A percentile compares a stretch with the other conserved stretches of the same genome.
These are phyloP conservation scores for Antheraea yamamai DNA, from an alignment of 2,888 invertebrate species.

Conservation along the genomic window DNA sequence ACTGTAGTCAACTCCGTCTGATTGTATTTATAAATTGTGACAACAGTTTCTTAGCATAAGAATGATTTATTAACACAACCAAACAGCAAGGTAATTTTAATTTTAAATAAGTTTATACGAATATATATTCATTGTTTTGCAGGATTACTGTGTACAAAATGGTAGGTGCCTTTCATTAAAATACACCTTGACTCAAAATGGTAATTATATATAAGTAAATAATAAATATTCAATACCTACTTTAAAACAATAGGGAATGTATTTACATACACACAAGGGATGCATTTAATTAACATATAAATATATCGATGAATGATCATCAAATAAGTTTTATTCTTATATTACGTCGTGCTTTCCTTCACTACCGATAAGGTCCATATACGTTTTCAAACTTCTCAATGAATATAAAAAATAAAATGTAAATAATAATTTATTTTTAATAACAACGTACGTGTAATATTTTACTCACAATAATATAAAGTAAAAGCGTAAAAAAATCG, in stretches of 20 bases:
- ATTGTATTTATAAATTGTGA: neutral
- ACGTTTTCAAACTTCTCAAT: neutral
- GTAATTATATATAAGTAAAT: conserved; percentile 32
- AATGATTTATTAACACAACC: neutral
- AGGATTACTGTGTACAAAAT: neutral
- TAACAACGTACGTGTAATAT: conserved; percentile 20
- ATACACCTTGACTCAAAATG: conserved; percentile 19
- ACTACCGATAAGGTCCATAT: neutral
- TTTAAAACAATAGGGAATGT: conserved; percentile 42
- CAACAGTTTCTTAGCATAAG: neutral
- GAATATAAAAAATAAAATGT: conserved; percentile 2
- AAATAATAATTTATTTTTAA: conserved; percentile 20
- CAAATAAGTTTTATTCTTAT: conserved; percentile 36
- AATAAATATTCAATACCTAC: conserved; percentile 42
- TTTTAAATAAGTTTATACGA: neutral
- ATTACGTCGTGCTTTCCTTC: conserved; percentile 27
- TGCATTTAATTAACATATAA: conserved; percentile 43
- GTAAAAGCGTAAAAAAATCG: conserved; percentile 51
- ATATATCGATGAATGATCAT: conserved; percentile 36
- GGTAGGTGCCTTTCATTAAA: conserved; percentile 2
- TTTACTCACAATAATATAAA: conserved; percentile 31
- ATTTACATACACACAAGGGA: conserved; percentile 41
- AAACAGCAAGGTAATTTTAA: neutral
- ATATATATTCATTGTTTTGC: neutral
- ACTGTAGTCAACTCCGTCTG: neutral